These are phyloP conservation scores for Peromyscus leucopus DNA, from an alignment of 2,113 vertebrate species.

Conservation along the genomic window DNA sequence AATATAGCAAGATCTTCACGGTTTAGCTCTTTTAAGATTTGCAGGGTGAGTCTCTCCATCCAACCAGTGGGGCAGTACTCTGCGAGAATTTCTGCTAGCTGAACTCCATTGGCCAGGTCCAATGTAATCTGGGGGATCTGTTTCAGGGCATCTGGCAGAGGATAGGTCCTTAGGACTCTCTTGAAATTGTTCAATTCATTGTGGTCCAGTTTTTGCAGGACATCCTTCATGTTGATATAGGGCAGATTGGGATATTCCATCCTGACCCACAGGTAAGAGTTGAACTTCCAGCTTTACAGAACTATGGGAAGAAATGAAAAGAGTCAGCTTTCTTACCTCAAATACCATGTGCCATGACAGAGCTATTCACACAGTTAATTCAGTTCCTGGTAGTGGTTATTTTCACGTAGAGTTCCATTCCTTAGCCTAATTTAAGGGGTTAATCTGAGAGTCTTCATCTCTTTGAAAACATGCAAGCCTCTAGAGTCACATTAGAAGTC, in stretches of 20 bases:
- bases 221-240: not conserved
- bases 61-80: not conserved
- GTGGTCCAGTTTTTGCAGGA: not conserved
- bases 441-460: not conserved
- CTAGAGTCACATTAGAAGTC: not conserved
- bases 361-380: not conserved
- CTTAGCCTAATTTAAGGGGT: not conserved
- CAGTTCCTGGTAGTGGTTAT: not conserved
- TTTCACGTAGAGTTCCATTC: not conserved
- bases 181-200: slow-evolving; percentile 16
- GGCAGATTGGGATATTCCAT: not conserved
- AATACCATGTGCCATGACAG: not conserved
- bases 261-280: not conserved
- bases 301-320: not conserved
- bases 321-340: not conserved
- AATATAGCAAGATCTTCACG: not conserved
- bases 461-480: not conserved
- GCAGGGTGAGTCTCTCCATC: not conserved
- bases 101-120: not conserved
- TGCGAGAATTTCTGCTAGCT: not conserved
- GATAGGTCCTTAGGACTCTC: not conserved
- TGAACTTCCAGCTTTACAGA: not conserved
- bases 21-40: not conserved
- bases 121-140: rapidly evolving
- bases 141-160: not conserved